phyloP scores from a whole-genome alignment of 2,113 vertebrate genomes.

The Amblyornis subalaris region DNA sequence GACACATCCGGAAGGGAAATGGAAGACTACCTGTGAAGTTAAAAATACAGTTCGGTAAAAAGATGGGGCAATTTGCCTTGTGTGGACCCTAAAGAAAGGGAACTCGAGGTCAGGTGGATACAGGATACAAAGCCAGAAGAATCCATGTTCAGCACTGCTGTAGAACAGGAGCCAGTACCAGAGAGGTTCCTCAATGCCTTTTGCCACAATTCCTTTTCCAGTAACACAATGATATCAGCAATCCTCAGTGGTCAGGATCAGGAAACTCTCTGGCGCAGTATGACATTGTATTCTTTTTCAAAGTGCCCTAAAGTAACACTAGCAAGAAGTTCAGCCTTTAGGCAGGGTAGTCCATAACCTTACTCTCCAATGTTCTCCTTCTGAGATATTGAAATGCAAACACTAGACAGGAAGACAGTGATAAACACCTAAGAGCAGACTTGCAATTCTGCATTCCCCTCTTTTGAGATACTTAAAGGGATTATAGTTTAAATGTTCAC shows the following conservation, averaged over 20 bases:
- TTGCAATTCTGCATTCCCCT: not conserved
- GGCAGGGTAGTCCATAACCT: not conserved
- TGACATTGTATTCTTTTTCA: not conserved
- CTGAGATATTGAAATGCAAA: not conserved
- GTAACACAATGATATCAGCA: not conserved
- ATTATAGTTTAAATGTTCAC: not conserved
- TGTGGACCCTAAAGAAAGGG: accelerated
- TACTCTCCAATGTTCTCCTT: not conserved
- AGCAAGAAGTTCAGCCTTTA: not conserved
- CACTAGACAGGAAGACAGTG: not conserved
- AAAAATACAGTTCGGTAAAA: not conserved
- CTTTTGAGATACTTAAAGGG: not conserved
- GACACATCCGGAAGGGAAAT: not conserved
- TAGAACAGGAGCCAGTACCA: not conserved
- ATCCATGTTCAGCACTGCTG: not conserved
- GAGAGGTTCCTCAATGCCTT: not conserved
- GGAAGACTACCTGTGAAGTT: not conserved
- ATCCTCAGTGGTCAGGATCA: not conserved
- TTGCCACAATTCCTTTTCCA: not conserved
- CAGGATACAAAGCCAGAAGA: not conserved
- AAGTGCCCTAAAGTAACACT: not conserved
- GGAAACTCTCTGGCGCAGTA: not conserved
- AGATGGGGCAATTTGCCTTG: not conserved
- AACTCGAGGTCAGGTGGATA: not conserved
- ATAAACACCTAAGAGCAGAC: not conserved